Conservation (phyloP, 2,888 invertebrate species). For the Pristionchus entomophagus region DNA sequence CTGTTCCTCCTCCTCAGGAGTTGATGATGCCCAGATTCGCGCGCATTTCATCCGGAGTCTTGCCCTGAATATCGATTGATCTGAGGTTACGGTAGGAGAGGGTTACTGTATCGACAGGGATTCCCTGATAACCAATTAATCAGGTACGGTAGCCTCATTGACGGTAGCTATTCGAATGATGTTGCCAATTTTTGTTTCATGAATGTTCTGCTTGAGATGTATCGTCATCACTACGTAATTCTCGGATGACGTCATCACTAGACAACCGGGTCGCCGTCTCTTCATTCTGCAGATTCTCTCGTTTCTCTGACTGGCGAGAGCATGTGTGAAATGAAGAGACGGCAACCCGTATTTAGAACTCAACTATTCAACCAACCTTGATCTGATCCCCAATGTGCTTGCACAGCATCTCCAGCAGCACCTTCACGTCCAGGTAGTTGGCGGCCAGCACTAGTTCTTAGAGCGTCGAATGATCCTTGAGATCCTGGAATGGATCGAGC, state of each 20-base stretch:
- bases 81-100: background rate
- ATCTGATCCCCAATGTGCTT: background rate
- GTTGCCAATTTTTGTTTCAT: too few species aligned
- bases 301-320: too few species aligned
- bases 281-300: too few species aligned
- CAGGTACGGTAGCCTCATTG: background rate
- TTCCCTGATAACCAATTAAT: background rate
- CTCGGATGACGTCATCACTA: fast-evolving
- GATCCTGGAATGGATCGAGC: background rate
- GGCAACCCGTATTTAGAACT: too few species aligned
- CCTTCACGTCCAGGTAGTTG: background rate
- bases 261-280: too few species aligned
- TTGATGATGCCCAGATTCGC: background rate
- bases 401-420: background rate
- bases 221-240: background rate
- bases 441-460: background rate
- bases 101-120: too few species aligned
- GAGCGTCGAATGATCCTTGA: background rate
- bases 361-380: too few species aligned
- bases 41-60: background rate
- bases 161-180: too few species aligned
- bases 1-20: background rate
- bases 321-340: too few species aligned
- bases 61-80: background rate
- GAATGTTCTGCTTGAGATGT: background rate